Conservation (phyloP, 2,113 vertebrate species). For the Xiphias gladius region DNA sequence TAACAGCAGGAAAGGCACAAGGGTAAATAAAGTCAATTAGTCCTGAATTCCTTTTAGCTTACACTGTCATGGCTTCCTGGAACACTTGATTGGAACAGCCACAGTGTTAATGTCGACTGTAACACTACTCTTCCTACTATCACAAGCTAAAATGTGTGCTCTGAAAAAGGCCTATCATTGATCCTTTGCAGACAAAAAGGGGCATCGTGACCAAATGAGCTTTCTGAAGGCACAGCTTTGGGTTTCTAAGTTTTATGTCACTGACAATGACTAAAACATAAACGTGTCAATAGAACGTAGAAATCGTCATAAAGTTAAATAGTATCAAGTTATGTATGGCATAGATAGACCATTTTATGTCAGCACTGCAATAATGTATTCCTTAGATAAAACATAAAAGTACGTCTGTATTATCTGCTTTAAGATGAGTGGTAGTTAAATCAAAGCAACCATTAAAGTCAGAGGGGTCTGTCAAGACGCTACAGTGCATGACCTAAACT, state of each 20-base stretch:
- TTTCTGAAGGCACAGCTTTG: neutral
- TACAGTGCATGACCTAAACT: neutral
- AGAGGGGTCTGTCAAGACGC: neutral
- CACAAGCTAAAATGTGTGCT: neutral
- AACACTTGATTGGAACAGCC: neutral
- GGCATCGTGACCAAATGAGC: neutral
- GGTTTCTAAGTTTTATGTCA: neutral
- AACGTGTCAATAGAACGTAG: too few relatives aligned
- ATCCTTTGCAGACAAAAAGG: neutral
- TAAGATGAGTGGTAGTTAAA: neutral
- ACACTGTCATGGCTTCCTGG: neutral
- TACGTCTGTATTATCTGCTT: neutral
- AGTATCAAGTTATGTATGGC: neutral
- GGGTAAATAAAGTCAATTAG: neutral
- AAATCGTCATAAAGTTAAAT: neutral
- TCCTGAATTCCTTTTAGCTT: neutral
- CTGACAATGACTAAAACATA: neutral
- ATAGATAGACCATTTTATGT: neutral
- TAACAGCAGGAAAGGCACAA: neutral
- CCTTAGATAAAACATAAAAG: neutral
- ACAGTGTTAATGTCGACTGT: neutral
- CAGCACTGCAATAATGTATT: neutral
- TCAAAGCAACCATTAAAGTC: neutral
- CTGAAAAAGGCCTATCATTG: neutral
- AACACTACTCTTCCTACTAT: neutral